Percentiles rank a stretch among this genome's conserved stretches.
Conservation (phyloP, 2,888 invertebrate genomes). For the Andrena marginata region DNA sequence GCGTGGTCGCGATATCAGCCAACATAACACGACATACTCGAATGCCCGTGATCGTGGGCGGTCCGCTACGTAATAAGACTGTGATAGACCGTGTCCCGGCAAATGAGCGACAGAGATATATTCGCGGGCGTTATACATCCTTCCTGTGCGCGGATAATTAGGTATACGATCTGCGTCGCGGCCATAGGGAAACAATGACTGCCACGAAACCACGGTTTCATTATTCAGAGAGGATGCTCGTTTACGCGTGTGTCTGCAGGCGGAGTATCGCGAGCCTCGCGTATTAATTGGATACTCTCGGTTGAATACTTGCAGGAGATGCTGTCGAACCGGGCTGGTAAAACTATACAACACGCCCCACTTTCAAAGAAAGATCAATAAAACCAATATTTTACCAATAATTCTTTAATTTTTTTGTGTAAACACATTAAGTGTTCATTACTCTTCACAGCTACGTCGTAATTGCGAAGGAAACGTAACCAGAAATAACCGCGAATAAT, state of each 20-base stretch:
- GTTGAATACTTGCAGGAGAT: not conserved
- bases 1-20: slow-evolving; percentile 5
- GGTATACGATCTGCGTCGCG: slow-evolving; percentile 39
- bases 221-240: slow-evolving; percentile 32
- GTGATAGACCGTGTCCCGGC: slow-evolving; percentile 43
- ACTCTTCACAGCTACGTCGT: too few relatives aligned
- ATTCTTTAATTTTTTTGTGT: too few relatives aligned
- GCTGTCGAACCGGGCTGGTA: not conserved
- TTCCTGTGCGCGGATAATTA: slow-evolving; percentile 55
- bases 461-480: too few relatives aligned
- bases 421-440: too few relatives aligned
- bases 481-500: too few relatives aligned
- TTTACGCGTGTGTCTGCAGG: slow-evolving; percentile 17
- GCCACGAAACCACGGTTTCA: slow-evolving; percentile 40
- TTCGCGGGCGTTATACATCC: slow-evolving; percentile 49
- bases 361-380: too few relatives aligned
- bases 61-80: slow-evolving; percentile 43
- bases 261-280: not conserved
- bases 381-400: too few relatives aligned
- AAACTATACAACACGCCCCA: too few relatives aligned
- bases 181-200: slow-evolving; percentile 45
- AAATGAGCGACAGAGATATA: slow-evolving; percentile 53
- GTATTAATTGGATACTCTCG: not conserved
- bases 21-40: slow-evolving; percentile 23
- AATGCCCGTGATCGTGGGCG: slow-evolving; percentile 58